Conservation (phyloP, 2,113 vertebrate species). For the Numenius arquata region DNA sequence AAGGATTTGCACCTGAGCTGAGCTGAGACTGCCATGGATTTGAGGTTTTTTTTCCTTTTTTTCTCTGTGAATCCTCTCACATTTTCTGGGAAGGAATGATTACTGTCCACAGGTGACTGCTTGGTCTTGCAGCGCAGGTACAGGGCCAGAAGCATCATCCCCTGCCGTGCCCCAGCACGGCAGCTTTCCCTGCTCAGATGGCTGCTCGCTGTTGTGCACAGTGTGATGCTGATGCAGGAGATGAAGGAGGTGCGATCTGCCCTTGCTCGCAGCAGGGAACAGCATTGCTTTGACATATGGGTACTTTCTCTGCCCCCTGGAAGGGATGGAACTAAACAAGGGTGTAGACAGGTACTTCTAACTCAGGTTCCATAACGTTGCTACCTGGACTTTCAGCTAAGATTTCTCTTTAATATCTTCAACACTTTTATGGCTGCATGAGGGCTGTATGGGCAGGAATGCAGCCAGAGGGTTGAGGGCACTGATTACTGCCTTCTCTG, state of each 20-base stretch:
- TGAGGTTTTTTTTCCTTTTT: not conserved
- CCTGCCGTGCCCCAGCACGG: fast-evolving
- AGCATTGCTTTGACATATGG: fast-evolving
- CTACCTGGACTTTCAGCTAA: not conserved
- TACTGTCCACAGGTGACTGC: not conserved
- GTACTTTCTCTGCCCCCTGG: not conserved
- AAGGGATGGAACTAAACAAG: not conserved
- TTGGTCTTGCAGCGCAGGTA: too few species aligned
- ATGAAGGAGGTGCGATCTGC: not conserved
- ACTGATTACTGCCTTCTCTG: not conserved
- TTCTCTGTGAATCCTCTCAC: not conserved
- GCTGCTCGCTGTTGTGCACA: not conserved
- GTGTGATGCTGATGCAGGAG: not conserved
- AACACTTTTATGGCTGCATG: not conserved
- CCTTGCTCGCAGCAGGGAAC: not conserved
- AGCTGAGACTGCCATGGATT: not conserved
- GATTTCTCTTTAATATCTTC: not conserved
- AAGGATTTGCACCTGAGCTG: not conserved
- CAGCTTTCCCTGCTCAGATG: not conserved
- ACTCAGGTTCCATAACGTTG: not conserved
- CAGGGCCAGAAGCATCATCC: fast-evolving
- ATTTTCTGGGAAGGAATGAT: not conserved
- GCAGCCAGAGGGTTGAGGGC: not conserved
- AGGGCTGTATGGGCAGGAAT: not conserved
- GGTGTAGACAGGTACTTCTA: not conserved